These are phyloP conservation scores for Penaeus vannamei DNA, from an alignment of 1,140 invertebrate species.

Conservation along the genomic window DNA sequence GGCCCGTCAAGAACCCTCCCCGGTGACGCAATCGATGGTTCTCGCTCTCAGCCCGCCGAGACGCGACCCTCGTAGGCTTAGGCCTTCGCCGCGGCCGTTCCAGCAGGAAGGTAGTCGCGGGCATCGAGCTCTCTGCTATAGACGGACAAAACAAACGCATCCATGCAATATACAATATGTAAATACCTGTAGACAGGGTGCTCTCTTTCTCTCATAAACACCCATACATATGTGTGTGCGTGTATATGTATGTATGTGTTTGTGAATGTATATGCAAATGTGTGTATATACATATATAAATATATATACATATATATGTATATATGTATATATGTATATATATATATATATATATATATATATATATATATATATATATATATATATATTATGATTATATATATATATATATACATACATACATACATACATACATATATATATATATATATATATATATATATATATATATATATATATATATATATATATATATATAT, in stretches of 20 bases:
- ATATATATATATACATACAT: neutral
- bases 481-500: neutral
- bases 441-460: neutral
- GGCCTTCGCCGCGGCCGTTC: too few species aligned
- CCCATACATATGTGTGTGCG: constrained; percentile 54
- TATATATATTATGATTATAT: neutral
- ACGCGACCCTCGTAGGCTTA: too few species aligned
- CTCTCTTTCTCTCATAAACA: constrained; percentile 69
- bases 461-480: constrained; percentile 1
- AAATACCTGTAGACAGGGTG: neutral
- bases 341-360: neutral
- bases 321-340: neutral
- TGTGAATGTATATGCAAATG: constrained; percentile 3
- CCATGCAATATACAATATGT: neutral
- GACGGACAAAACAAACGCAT: neutral
- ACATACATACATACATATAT: neutral
- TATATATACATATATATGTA: constrained; percentile 1
- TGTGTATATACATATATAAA: neutral
- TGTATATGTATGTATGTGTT: constrained; percentile 35
- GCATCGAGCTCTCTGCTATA: too few species aligned
- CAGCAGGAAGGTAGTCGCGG: too few species aligned
- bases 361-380: neutral
- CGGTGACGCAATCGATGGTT: too few species aligned
- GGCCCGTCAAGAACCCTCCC: too few species aligned
- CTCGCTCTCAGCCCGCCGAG: too few species aligned